Evolutionary conservation across 2,888 invertebrate genomes (phyloP).

Genomic region (Phorcus lineatus): DNA sequence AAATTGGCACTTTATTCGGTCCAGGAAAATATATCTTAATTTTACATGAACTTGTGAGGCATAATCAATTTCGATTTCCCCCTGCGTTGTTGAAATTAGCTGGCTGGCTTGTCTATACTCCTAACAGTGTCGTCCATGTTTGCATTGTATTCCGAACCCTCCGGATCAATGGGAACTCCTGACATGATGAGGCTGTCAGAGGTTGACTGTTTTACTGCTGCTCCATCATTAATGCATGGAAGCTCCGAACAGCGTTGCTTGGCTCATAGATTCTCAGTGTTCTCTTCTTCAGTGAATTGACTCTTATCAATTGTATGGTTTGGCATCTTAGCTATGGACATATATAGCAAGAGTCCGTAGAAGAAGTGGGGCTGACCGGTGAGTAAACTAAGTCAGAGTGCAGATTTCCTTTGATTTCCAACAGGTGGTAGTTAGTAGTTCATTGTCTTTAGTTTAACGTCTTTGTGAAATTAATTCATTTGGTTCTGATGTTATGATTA

Average conservation of each 20-base stretch:
- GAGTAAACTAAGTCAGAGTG: too few relatives aligned
- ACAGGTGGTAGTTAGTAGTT: too few relatives aligned
- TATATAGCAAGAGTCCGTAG: too few relatives aligned
- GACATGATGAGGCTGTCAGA: background rate
- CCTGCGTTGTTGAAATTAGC: background rate
- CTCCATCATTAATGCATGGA: background rate
- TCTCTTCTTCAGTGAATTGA: too few relatives aligned
- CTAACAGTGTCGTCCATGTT: background rate
- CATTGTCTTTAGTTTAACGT: too few relatives aligned
- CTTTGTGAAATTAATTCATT: too few relatives aligned
- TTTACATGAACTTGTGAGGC: background rate
- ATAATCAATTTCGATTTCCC: background rate
- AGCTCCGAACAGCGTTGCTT: background rate
- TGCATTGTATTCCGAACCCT: background rate
- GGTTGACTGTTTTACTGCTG: background rate
- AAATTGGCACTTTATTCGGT: background rate
- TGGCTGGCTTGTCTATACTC: background rate
- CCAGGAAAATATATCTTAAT: slow-evolving; percentile 2
- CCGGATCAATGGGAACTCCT: background rate
- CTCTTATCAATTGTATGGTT: too few relatives aligned
- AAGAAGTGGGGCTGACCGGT: too few relatives aligned
- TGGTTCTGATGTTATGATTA: too few relatives aligned
- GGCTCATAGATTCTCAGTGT: background rate
- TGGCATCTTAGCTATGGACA: too few relatives aligned
- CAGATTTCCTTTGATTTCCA: too few relatives aligned